These are phyloP conservation scores for Colossoma macropomum DNA, from an alignment of 2,113 vertebrate species.

Conservation along the genomic window DNA sequence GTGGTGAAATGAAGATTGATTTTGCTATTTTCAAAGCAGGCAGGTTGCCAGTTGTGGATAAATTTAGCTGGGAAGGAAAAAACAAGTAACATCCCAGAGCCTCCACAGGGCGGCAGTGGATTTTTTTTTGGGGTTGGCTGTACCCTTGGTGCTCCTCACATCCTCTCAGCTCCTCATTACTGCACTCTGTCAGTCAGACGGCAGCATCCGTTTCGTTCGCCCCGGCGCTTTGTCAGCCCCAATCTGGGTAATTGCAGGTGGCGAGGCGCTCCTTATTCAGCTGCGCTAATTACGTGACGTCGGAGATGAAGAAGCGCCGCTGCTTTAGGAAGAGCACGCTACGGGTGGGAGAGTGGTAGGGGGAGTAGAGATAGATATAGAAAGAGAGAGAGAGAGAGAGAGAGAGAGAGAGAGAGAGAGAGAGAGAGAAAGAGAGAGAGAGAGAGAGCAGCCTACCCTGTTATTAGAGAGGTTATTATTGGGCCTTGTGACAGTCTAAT, in stretches of 20 bases:
- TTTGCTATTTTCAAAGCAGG: conserved; percentile 7
- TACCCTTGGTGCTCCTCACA: background rate
- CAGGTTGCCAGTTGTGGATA: background rate
- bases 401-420: conserved; percentile 36
- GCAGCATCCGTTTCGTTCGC: conserved; percentile 44
- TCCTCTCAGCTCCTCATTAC: conserved; percentile 31
- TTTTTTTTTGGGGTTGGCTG: background rate
- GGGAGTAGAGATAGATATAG: conserved; percentile 57
- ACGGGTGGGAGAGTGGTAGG: conserved; percentile 11
- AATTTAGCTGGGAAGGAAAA: conserved; percentile 21
- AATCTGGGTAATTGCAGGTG: conserved; percentile 57
- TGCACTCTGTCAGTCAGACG: conserved; percentile 32
- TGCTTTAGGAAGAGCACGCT: conserved; percentile 40
- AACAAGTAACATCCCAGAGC: background rate
- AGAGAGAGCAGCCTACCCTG: conserved; percentile 38
- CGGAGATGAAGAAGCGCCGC: conserved; percentile 42
- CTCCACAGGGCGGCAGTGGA: background rate
- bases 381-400: conserved; percentile 18
- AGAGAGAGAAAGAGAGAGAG: conserved; percentile 28
- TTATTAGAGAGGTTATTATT: conserved; percentile 60
- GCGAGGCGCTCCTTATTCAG: conserved; percentile 51
- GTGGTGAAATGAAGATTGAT: conserved; percentile 47
- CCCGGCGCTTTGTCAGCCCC: conserved; percentile 32
- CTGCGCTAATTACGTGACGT: conserved; percentile 53
- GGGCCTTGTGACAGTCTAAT: conserved; percentile 56